Evolutionary conservation across 2,888 invertebrate species (phyloP), one percentile per base, ranked within the genome.

Genomic region (Diploptera punctata): DNA sequence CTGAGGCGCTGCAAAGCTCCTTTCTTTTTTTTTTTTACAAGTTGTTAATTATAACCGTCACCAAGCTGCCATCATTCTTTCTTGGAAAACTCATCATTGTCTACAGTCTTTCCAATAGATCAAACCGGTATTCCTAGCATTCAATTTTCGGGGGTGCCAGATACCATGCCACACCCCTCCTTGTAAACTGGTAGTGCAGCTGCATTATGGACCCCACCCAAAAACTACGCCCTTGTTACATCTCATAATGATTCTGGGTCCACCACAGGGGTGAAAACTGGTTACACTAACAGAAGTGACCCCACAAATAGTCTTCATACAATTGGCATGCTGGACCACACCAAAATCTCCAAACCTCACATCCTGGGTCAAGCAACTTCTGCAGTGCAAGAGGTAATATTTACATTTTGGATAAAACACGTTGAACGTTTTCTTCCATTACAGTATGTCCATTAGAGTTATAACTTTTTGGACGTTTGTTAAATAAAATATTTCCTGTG

Each of bases 121-220:
- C 24, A 65, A 29, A 65, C 65, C 60, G 60, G 60, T 60, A 60
- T 60, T 47, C 9, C 18, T 47, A 10, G 7, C n/a, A 13, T 47
- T 47, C 7, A 47, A 47, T 13, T 52, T 52, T 49, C 19, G 52
- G 29, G 57, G 31, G 29, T 57, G 57, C 57, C n/a, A 57, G 29
- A 29, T 19, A 57, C 18, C 3, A 26, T 43, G 47, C 65, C 65
- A 65, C 65, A 65, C 65, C 65, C 65, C 65, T 44, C 18, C 21
- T 44, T 44, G 65, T 16, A 29, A 44, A 65, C 44, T 29, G 16
- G 47, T 29, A 24, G 10, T 26, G 47, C 65, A 65, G 65, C 65
- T 65, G 65, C 65, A 18, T 3, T 24, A 18, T 43, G 21, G 65
- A 65, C 65, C 24, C 65, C 65, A 65, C 65, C 65, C 65, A 57